Evolutionary conservation across 1,140 invertebrate genomes (phyloP).

Genomic region (Asobara japonica): DNA sequence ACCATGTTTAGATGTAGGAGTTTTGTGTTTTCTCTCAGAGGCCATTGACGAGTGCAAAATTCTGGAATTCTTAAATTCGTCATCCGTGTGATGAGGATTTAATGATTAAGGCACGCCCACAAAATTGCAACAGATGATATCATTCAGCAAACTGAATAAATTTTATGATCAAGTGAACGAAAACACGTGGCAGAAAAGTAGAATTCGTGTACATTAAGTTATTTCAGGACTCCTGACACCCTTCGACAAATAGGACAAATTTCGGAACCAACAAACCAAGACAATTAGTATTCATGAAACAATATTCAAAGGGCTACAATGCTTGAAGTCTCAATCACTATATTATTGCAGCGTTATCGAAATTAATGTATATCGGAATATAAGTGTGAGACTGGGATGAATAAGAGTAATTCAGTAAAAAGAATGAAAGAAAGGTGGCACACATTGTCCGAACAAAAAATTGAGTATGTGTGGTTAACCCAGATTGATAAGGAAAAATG

Average conservation of each 20-base stretch:
- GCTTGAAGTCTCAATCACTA: conserved; percentile 60
- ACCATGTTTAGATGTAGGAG: too few species aligned
- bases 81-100: conserved; percentile 10
- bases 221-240: conserved; percentile 20
- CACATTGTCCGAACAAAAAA: too few species aligned
- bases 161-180: neutral
- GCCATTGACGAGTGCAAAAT: neutral
- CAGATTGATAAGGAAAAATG: conserved; percentile 38
- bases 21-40: too few species aligned
- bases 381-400: conserved; percentile 24
- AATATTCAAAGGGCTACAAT: conserved; percentile 46
- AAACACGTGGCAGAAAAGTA: neutral
- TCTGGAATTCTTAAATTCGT: conserved; percentile 24
- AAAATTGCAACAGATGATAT: conserved; percentile 15
- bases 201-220: conserved; percentile 7
- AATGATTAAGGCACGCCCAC: neutral
- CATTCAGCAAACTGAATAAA: neutral
- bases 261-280: neutral
- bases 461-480: conserved; percentile 37
- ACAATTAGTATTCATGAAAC: neutral
- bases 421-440: conserved; percentile 1
- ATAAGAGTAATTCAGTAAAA: conserved; percentile 1
- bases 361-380: conserved; percentile 58
- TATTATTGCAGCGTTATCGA: conserved; percentile 61
- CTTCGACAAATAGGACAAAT: conserved; percentile 3